Percentiles rank a stretch among this genome's conserved stretches.
phyloP scores from a whole-genome alignment of 2,113 vertebrate genomes.

The Sialia sialis region DNA sequence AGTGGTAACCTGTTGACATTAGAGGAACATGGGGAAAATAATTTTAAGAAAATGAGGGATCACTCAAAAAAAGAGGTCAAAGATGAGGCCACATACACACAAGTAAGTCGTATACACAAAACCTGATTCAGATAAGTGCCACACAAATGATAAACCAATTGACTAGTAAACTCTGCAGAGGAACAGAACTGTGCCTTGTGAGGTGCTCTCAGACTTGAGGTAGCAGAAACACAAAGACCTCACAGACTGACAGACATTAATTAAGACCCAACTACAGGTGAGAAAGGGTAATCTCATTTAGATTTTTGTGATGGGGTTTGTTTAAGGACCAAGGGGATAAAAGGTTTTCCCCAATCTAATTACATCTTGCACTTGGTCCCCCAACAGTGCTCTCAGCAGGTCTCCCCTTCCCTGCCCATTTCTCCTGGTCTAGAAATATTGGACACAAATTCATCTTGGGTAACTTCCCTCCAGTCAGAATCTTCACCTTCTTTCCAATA shows the following conservation, averaged over 20 bases:
- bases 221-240: background rate
- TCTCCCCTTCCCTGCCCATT: background rate
- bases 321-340: background rate
- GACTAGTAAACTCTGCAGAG: background rate
- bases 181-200: background rate
- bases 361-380: rapidly evolving
- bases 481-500: background rate
- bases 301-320: background rate
- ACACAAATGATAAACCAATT: background rate
- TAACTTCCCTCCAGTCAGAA: background rate
- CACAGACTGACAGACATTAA: background rate
- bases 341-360: background rate
- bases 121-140: background rate
- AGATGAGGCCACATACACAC: background rate
- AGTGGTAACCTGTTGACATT: background rate
- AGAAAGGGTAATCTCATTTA: background rate
- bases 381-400: background rate
- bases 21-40: background rate
- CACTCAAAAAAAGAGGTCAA: background rate
- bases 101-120: background rate
- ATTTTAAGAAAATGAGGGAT: background rate
- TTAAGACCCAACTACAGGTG: background rate
- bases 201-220: background rate
- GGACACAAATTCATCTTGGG: background rate
- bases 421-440: background rate